Base-by-base conservation (phyloP, 2,797 vertebrate genomes). In the Vultur gryphus region DNA sequence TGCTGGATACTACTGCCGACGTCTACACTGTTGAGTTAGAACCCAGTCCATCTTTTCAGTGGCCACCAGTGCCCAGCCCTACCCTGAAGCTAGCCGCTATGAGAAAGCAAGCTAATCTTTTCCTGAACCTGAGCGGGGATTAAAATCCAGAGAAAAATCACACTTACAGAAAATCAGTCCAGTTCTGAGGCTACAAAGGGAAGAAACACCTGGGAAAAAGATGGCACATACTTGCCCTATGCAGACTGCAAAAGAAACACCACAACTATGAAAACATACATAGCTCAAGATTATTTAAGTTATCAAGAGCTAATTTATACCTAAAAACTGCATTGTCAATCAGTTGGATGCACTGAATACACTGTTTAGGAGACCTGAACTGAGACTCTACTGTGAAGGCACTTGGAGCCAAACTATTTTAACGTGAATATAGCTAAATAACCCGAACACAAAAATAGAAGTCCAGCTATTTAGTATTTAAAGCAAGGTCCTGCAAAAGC, bases 221-320 rank as follows among this genome's bases (percentile, higher is more conserved):
- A 49, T 10, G 26, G 23, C 16, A 77, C 1, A 0, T 9, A 26
- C 33, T 16, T 64, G 25, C n/a, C 43, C 31, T 24, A 29, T 4
- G 28, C 3, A 78, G 41, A 62, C 24, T 33, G 59, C 46, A 61
- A 39, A 65, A 62, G 18, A 51, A 81, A 43, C 12, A 39, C 2
- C 46, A 46, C 15, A 55, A 35, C 11, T 24, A 44, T 3, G 11
- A 39, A 93, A 55, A 37, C 1, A 1, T 26, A 26, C 17, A 20
- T 4, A 59, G 10, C 12, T 84, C 15, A 48, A 33, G 31, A 65
- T 37, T 52, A 41, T 24, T 59, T 39, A 51, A 57, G 14, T 55
- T 78, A 43, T 20, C 18, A 64, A 28, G 46, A 70, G 29, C 17
- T 31, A 37, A 71, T 64, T 89, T 49, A 44, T 16, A 81, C 44